Base-by-base conservation (phyloP, 2,888 invertebrate genomes). In the Euclidia mi region DNA sequence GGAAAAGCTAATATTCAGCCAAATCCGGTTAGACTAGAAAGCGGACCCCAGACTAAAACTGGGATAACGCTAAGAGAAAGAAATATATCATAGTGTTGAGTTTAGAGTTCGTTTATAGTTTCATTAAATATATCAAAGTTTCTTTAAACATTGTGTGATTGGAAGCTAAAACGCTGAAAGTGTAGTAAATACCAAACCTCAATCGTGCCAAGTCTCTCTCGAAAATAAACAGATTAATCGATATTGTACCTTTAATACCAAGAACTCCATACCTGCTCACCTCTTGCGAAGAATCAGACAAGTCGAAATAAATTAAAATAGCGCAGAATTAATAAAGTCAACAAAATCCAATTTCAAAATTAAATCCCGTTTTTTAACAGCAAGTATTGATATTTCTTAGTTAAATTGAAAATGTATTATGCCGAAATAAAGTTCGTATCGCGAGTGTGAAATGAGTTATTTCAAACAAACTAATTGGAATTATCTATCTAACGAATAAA, bases 341-440 rank as follows among this genome's bases (percentile, higher is more conserved):
- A 20, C 40, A 40, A 4, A 6, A 12, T 40, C 7, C 11, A 40
- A 11, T 29, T n/a, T 55, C 32, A 47, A 52, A n/a, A 64, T 49
- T 46, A 58, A 64, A 49, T 44, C 10, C 38, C 47, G 42, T 31
- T 55, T 50, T 47, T 35, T 15, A 0, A 52, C 14, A 28, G 29
- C 20, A 40, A 66, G 51, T 46, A 53, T 38, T 12, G 56, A 65
- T 55, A 38, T 47, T 38, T 56, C 45, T 40, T 45, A 51, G 34
- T 31, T 38, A 45, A 56, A 59, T 41, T n/a, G 28, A 52, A 66
- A 67, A 56, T 18, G 52, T 45, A 57, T 47, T 60, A 12, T 51
- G 37, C 52, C 31, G 15, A 11, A 56, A 63, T 42, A 55, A 53
- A 51, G 40, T 47, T 38, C 2, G 10, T 3, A 35, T 31, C 25